A percentile compares a stretch with the other conserved stretches of the same genome.
phyloP scores from a whole-genome alignment of 1,140 invertebrate species.

The Galleria mellonella region DNA sequence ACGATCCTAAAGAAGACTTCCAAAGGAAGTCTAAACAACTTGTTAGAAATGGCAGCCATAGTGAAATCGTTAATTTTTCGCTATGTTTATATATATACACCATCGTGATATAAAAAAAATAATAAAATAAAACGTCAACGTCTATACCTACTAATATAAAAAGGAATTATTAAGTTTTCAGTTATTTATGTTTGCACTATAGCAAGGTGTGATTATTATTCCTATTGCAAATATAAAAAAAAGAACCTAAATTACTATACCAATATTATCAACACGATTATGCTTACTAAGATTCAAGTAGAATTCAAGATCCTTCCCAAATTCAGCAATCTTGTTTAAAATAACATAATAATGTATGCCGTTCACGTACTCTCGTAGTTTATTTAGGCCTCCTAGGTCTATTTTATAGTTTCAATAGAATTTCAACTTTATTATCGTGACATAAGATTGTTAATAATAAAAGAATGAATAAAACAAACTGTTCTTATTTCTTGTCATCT shows the following conservation, averaged over 20 bases:
- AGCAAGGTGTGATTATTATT: not conserved
- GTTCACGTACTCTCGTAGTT: constrained; percentile 8
- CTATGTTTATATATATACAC: too few relatives aligned
- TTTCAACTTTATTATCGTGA: not conserved
- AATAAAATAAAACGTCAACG: too few relatives aligned
- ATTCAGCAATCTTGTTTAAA: constrained; percentile 10
- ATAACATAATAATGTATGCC: constrained; percentile 13
- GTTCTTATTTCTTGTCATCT: too few relatives aligned
- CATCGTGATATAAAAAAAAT: too few relatives aligned
- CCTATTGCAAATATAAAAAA: not conserved
- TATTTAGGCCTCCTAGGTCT: constrained; percentile 9
- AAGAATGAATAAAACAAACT: too few relatives aligned
- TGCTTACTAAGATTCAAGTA: constrained; percentile 6
- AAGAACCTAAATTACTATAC: not conserved
- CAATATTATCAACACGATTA: constrained; percentile 8
- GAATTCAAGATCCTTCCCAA: constrained; percentile 5
- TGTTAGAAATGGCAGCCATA: too few relatives aligned
- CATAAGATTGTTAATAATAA: not conserved
- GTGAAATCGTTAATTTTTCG: too few relatives aligned
- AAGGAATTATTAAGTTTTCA: too few relatives aligned
- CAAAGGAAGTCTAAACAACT: too few relatives aligned
- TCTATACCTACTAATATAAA: too few relatives aligned
- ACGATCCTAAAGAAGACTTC: too few relatives aligned
- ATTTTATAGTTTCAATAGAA: not conserved
- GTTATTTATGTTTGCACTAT: too few relatives aligned